These are phyloP conservation scores for Apamea crenata DNA, from an alignment of 2,888 invertebrate genomes.

Conservation along the genomic window DNA sequence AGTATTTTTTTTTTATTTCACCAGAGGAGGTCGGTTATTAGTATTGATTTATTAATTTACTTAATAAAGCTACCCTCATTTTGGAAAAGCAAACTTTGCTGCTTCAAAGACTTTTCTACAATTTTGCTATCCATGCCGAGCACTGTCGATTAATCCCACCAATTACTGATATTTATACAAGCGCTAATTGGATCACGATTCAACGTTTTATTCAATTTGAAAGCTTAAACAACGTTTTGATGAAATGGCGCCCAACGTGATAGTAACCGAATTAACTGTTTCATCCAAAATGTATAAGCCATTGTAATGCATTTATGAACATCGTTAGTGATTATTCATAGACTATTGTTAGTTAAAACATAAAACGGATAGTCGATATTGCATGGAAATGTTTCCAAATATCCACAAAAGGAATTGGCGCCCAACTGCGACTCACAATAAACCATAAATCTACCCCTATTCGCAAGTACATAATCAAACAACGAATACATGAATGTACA, in stretches of 20 bases:
- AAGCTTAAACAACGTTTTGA: conserved; percentile 58
- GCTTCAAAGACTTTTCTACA: conserved; percentile 26
- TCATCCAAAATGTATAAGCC: conserved; percentile 27
- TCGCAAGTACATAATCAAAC: conserved; percentile 29
- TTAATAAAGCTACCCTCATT: conserved; percentile 4
- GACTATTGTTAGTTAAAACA: conserved; percentile 1
- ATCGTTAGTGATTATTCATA: background rate
- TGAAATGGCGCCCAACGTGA: conserved; percentile 61
- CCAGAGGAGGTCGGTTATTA: background rate
- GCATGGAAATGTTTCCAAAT: background rate
- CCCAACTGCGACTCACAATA: conserved; percentile 69
- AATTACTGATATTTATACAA: conserved; percentile 84
- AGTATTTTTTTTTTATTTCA: background rate
- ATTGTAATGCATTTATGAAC: conserved; percentile 19
- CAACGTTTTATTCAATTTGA: conserved; percentile 70
- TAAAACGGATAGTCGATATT: background rate
- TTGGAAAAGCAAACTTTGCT: background rate
- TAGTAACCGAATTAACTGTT: conserved; percentile 19
- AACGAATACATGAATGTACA: conserved; percentile 33
- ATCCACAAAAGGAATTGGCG: conserved; percentile 65
- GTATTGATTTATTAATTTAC: background rate
- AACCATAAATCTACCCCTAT: conserved; percentile 21
- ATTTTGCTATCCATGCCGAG: conserved; percentile 40
- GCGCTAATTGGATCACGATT: conserved; percentile 80
- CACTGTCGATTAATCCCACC: conserved; percentile 78